A percentile compares a stretch with the other conserved stretches of the same genome.
These are phyloP conservation scores for Cliona cf. orientalis DNA, from an alignment of 37 sponge, comb jelly and placozoan genomes.

Conservation along the genomic window DNA sequence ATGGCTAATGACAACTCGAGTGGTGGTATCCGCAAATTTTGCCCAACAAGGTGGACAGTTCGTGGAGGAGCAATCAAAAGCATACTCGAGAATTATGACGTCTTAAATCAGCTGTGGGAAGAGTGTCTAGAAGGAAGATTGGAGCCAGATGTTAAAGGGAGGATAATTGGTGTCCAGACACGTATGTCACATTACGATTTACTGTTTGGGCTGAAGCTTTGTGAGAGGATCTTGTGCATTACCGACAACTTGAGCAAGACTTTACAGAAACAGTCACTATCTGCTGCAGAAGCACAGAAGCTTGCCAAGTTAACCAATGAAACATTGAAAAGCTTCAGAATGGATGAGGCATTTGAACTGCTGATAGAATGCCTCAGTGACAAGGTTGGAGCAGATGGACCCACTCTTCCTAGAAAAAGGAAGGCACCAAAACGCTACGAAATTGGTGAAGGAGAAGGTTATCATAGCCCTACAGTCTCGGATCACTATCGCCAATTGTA, in stretches of 20 bases:
- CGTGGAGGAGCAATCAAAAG: conserved; percentile 33
- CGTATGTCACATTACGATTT: conserved; percentile 55
- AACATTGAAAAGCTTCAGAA: conserved; percentile 65
- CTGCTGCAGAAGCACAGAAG: conserved; percentile 63
- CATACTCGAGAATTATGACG: conserved; percentile 46
- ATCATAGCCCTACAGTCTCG: conserved; percentile 34
- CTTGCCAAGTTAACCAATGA: conserved; percentile 58
- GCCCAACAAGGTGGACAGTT: conserved; percentile 64
- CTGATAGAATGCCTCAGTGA: too few species aligned
- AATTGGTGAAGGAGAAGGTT: conserved; percentile 27
- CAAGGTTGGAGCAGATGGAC: too few species aligned
- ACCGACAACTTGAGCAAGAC: conserved; percentile 78
- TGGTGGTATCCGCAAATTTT: conserved; percentile 50
- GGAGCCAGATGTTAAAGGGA: conserved; percentile 74
- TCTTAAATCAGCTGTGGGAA: conserved; percentile 53
- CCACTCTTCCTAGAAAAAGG: too few species aligned
- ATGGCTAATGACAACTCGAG: conserved; percentile 14
- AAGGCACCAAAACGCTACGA: conserved; percentile 18
- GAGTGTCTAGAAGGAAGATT: conserved; percentile 52
- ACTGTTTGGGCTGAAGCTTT: conserved; percentile 69
- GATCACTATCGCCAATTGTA: conserved; percentile 65
- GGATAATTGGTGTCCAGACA: conserved; percentile 61
- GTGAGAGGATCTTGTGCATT: conserved; percentile 57
- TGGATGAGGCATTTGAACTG: too few species aligned
- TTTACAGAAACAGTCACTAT: conserved; percentile 57